Percentiles rank a stretch among this genome's conserved stretches.
Conservation (phyloP, 2,888 invertebrate species). For the Trichopoda pennipes region DNA sequence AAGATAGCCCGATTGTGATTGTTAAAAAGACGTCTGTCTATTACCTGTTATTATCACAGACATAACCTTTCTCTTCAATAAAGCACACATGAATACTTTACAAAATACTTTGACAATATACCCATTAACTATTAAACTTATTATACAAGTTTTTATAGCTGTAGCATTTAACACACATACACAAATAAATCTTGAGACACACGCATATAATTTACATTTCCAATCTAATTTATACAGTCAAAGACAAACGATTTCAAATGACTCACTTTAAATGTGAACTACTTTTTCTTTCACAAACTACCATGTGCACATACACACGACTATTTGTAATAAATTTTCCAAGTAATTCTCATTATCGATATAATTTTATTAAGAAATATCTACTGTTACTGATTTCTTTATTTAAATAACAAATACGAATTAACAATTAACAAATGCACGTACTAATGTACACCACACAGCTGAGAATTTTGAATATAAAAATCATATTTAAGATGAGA, state of each 20-base stretch:
- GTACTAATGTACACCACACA: too few species aligned
- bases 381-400: neutral
- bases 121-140: neutral
- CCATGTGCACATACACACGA: neutral
- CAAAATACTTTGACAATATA: neutral
- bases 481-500: neutral
- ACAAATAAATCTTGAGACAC: constrained; percentile 30
- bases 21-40: too few species aligned
- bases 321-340: constrained; percentile 29
- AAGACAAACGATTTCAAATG: constrained; percentile 20
- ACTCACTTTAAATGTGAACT: constrained; percentile 46
- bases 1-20: too few species aligned
- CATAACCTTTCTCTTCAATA: too few species aligned
- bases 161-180: constrained; percentile 9
- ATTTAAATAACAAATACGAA: constrained; percentile 1
- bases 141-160: neutral
- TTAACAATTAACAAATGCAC: too few species aligned
- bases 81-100: too few species aligned
- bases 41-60: too few species aligned
- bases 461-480: constrained; percentile 1
- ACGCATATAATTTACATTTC: constrained; percentile 53
- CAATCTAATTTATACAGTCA: constrained; percentile 39
- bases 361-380: constrained; percentile 57
- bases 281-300: constrained; percentile 38
- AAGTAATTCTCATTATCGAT: constrained; percentile 58